phyloP scores from a whole-genome alignment of 2,797 vertebrate genomes.

The Melopsittacus undulatus region DNA sequence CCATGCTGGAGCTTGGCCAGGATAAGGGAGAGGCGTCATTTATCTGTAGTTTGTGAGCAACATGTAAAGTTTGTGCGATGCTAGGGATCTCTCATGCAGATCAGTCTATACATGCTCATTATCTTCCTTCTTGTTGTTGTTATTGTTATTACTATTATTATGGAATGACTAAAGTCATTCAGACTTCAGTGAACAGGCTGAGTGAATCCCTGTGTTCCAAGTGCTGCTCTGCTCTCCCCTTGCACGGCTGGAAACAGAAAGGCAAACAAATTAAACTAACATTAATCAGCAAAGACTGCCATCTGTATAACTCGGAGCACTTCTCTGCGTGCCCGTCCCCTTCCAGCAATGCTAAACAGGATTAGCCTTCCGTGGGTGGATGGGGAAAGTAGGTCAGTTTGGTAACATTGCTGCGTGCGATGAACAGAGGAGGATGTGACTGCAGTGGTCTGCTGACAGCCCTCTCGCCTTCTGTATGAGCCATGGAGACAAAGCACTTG shows the following conservation, averaged over 20 bases:
- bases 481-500: background rate
- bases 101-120: background rate
- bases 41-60: background rate
- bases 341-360: conserved; percentile 74
- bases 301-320: conserved; percentile 68
- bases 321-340: conserved; percentile 58
- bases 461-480: background rate
- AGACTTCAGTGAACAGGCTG: background rate
- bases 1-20: fast-evolving
- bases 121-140: background rate
- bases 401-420: conserved; percentile 54
- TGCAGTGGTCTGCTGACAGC: conserved; percentile 25
- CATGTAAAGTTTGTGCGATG: background rate
- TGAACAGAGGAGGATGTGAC: conserved; percentile 45
- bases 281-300: conserved; percentile 68
- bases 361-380: conserved; percentile 76
- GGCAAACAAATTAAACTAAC: conserved; percentile 65
- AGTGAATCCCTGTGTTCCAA: background rate
- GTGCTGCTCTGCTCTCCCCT: background rate
- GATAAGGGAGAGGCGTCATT: background rate
- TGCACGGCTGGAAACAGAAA: conserved; percentile 46
- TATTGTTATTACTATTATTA: background rate
- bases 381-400: conserved; percentile 78
- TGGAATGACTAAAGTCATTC: conserved; percentile 4
- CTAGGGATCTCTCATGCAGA: background rate